phyloP scores from a whole-genome alignment of 2,888 invertebrate species.

The Drosophila prostipennis region DNA sequence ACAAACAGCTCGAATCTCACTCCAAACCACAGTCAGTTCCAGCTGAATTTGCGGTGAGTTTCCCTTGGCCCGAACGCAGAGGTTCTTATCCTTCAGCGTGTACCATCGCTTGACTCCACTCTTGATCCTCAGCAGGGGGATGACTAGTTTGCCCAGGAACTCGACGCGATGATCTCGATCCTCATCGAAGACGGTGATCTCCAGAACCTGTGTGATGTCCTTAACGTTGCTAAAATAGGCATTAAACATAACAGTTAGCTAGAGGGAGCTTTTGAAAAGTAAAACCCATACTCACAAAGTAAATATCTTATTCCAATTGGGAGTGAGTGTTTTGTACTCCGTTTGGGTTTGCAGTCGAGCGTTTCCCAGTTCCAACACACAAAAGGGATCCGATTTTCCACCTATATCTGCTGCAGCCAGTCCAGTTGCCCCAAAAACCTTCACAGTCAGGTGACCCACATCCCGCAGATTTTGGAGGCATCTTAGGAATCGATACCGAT shows the following conservation, averaged over 20 bases:
- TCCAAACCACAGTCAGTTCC: constrained; percentile 96
- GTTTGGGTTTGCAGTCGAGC: constrained; percentile 98
- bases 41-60: constrained; percentile 90
- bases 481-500: constrained; percentile 86
- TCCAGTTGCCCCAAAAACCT: constrained; percentile 94
- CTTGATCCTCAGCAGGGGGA: constrained; percentile 93
- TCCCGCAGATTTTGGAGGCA: constrained; percentile 91
- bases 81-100: constrained; percentile 97
- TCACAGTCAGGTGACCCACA: constrained; percentile 97
- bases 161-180: constrained; percentile 99
- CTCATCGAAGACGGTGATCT: constrained; percentile 98
- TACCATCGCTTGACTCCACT: constrained; percentile 98
- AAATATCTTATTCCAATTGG: constrained; percentile 99
- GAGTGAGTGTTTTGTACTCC: constrained; percentile 98
- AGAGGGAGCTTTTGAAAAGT: no score
- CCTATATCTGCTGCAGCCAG: constrained; percentile 97
- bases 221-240: constrained; percentile 90
- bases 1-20: constrained; percentile 94
- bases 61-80: constrained; percentile 95
- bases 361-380: constrained; percentile 97
- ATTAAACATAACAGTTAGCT: constrained; percentile 61
- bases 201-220: constrained; percentile 97
- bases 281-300: constrained; percentile 91
- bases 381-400: constrained; percentile 99
- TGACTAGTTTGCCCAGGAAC: constrained; percentile 95